Evolutionary conservation across 2,113 vertebrate genomes (phyloP), one percentile per base, ranked within the genome.

Genomic region (Columba livia): DNA sequence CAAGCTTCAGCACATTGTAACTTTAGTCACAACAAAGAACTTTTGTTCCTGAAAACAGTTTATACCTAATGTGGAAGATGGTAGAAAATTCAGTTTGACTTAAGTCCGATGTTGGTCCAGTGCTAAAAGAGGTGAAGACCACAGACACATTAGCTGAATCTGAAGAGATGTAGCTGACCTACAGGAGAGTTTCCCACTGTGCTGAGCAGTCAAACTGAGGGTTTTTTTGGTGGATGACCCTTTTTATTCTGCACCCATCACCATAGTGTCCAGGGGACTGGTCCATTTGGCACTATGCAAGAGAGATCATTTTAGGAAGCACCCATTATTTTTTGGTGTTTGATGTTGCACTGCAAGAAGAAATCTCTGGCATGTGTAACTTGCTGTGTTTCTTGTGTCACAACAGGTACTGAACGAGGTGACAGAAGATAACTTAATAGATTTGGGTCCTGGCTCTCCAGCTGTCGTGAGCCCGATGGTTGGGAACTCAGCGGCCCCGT

Each of bases 401-500:
- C 85, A 20, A 64, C 97, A 99, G 99, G 99, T 99, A 18, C 97
- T 99, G 96, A 99, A 97, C 11, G 99, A 99, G 72, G 99, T 99
- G 15, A 99, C 99, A 3, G 99, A 99, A 93, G 99, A 99, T 97
- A 99, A 99, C 96, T 98, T 99, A 90, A 99, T 99, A 95, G 99
- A 99, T 96, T 97, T 99, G 77, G 99, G 99, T 57, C 99, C 99
- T 1, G 99, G 99, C 50, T 99, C 99, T 73, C 99, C 99, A 5
- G 99, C 99, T 0, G 99, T 99, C 83, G 98, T 99, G 97, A 99
- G 99, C 97, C 99, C 99, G 19, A 98, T 99, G 98, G 97, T 98
- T 0, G 99, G 97, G 57, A 97, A 94, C 69, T 98, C 96, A 15
- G 98, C 98, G 16, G 98, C 98, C 9, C 98, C 98, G 0, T 96